Evolutionary conservation across 2,888 invertebrate genomes (phyloP).

Genomic region (Auanema freiburgensis): DNA sequence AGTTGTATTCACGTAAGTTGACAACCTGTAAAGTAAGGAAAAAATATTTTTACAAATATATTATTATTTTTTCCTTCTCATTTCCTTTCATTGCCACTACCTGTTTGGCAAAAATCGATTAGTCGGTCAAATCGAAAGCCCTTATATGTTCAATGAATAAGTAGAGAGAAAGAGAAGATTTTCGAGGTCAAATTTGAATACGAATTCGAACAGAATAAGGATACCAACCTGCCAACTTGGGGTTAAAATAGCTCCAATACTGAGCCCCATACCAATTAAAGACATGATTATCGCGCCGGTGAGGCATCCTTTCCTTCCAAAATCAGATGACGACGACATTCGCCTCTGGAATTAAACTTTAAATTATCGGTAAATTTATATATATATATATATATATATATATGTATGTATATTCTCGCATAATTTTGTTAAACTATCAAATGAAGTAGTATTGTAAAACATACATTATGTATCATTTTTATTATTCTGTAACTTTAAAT

Average conservation of each 20-base stretch:
- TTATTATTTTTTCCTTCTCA: background rate
- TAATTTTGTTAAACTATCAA: too few species aligned
- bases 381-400: too few species aligned
- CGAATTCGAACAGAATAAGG: conserved; percentile 3
- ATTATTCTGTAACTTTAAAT: too few species aligned
- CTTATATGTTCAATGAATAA: too few species aligned
- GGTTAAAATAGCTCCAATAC: conserved; percentile 61
- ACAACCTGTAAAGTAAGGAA: conserved; percentile 37
- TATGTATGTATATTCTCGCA: too few species aligned
- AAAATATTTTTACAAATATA: conserved; percentile 2
- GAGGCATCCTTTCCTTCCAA: conserved; percentile 50
- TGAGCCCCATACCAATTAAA: conserved; percentile 58
- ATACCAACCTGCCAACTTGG: conserved; percentile 55
- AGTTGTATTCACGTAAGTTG: conserved; percentile 61
- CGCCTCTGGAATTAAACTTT: conserved; percentile 26
- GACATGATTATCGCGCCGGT: conserved; percentile 51
- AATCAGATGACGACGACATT: conserved; percentile 35
- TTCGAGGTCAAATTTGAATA: too few species aligned
- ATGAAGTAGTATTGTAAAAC: too few species aligned
- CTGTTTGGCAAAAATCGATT: background rate
- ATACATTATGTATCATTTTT: too few species aligned
- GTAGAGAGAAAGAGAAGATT: too few species aligned
- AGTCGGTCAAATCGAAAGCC: too few species aligned
- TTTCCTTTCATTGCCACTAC: conserved; percentile 2
- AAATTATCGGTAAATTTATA: too few species aligned